A percentile compares a stretch with the other conserved stretches of the same genome.
These are phyloP conservation scores for Lamprologus sp. DNA, from an alignment of 2,113 vertebrate genomes.

Conservation along the genomic window DNA sequence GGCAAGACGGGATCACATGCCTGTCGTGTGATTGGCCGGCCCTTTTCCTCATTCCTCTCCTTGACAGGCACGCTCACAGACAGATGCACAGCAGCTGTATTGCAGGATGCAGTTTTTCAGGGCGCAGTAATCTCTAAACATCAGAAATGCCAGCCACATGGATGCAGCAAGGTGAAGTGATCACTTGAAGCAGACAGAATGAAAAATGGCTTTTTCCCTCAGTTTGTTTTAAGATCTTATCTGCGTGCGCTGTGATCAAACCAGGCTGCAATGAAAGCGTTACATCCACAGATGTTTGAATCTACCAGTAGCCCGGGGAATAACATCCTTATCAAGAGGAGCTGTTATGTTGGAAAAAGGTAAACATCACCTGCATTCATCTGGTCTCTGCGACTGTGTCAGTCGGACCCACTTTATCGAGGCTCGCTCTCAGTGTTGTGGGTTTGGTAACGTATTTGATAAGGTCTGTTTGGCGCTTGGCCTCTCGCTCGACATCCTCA, in stretches of 20 bases:
- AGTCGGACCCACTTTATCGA: neutral
- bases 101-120: neutral
- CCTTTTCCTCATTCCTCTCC: neutral
- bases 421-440: neutral
- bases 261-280: neutral
- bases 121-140: slow-evolving; percentile 4
- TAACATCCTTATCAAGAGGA: slow-evolving; percentile 13
- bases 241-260: neutral
- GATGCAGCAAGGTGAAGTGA: neutral
- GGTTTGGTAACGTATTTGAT: neutral
- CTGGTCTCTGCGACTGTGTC: neutral
- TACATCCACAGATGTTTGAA: neutral
- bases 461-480: neutral
- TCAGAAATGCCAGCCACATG: slow-evolving; percentile 2
- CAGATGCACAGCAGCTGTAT: neutral
- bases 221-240: neutral
- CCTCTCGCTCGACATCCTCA: neutral
- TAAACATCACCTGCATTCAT: slow-evolving; percentile 12
- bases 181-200: neutral
- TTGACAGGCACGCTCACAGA: neutral
- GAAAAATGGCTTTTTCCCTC: neutral
- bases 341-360: neutral
- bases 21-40: neutral
- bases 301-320: neutral
- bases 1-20: neutral